Percentiles rank a stretch among this genome's conserved stretches.
Evolutionary conservation across 2,888 invertebrate species (phyloP).

Genomic region (Caenorhabditis drosophilae): DNA sequence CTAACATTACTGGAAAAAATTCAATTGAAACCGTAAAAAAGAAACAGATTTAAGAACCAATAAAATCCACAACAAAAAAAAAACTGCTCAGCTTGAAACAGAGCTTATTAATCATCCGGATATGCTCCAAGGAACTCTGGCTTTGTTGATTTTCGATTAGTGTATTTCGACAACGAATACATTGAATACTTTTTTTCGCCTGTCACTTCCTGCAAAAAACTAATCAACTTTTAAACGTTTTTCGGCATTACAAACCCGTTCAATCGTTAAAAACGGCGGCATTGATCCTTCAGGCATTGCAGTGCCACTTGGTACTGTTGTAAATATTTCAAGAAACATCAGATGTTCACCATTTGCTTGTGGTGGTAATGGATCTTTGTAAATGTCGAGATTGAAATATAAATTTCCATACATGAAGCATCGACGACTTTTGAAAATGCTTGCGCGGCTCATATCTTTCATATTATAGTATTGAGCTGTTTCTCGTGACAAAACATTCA

Average conservation of each 20-base stretch:
- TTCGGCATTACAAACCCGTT: no score
- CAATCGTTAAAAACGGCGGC: conserved; percentile 59
- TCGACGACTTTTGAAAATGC: conserved; percentile 58
- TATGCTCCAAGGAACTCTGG: conserved; percentile 41
- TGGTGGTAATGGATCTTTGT: conserved; percentile 64
- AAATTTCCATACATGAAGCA: conserved; percentile 65
- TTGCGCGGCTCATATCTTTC: conserved; percentile 56
- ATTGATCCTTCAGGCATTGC: conserved; percentile 45
- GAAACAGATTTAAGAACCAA: no score
- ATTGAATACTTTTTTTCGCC: conserved; percentile 58
- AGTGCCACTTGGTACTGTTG: conserved; percentile 53
- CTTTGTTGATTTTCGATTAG: conserved; percentile 9
- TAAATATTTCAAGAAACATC: conserved; percentile 68
- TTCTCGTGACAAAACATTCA: conserved; percentile 42
- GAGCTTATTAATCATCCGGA: background rate
- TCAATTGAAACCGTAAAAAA: no score
- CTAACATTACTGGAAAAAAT: no score
- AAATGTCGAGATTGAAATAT: conserved; percentile 63
- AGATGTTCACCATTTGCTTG: conserved; percentile 50
- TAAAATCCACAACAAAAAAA: no score
- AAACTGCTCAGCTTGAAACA: no score
- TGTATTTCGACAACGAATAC: conserved; percentile 53
- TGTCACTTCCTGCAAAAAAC: conserved; percentile 61
- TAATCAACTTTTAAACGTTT: no score
- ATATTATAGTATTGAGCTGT: conserved; percentile 56